phyloP scores from a whole-genome alignment of 2,888 invertebrate genomes.

The Calameuta filiformis region DNA sequence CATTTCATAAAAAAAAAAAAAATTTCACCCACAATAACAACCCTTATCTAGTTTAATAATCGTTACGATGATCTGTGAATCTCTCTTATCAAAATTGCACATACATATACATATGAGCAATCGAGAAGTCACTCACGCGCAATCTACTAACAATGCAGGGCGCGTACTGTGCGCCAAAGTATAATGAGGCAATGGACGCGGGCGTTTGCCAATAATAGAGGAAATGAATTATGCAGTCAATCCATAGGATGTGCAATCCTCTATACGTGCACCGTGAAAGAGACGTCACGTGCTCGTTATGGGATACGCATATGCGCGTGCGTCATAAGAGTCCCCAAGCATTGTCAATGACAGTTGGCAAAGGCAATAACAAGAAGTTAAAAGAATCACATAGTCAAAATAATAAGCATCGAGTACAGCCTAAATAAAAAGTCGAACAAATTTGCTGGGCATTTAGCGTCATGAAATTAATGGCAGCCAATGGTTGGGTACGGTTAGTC shows the following conservation, averaged over 20 bases:
- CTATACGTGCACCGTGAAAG: conserved; percentile 27
- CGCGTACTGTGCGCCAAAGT: conserved; percentile 28
- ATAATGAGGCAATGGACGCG: conserved; percentile 40
- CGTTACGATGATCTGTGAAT: neutral
- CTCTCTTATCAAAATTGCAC: neutral
- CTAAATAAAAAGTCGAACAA: neutral
- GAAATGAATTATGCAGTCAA: conserved; percentile 47
- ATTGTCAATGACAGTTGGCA: neutral
- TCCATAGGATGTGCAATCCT: conserved; percentile 39
- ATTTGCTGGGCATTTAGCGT: neutral
- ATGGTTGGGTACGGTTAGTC: neutral
- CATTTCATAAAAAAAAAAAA: neutral
- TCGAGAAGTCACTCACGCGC: neutral
- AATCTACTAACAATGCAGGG: conserved; percentile 14
- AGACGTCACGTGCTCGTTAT: neutral
- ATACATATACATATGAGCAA: neutral
- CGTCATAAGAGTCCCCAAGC: neutral
- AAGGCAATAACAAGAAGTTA: neutral
- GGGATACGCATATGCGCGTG: neutral
- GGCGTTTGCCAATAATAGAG: conserved; percentile 38
- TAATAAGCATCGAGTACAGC: neutral
- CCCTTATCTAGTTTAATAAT: neutral
- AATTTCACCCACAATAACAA: neutral
- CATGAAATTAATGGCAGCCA: neutral
- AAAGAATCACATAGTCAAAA: neutral